Evolutionary conservation across 2,797 vertebrate species (phyloP), one percentile per base, ranked within the genome.

Genomic region (Gymnoscopelus microlampas): DNA sequence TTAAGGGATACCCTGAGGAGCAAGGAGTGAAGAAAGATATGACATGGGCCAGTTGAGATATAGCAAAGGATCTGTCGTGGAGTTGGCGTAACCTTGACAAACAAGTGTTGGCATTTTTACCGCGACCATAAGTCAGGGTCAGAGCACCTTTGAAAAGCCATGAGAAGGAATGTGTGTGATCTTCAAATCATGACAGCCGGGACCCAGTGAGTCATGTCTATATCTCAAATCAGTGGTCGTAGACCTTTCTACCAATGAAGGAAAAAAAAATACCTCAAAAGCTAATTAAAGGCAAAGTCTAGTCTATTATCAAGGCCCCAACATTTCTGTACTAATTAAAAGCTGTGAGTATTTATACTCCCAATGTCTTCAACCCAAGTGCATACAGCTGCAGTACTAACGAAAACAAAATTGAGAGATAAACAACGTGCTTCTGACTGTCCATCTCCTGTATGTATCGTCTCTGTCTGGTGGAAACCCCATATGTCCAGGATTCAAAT

Each of bases 31-130:
- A 62, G 62, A 81, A 72, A 74, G 71, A 66, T 57, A 68, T 55
- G 77, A 83, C 70, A 73, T 76, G 15, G 1, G 15, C 12, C 58
- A 79, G 53, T 81, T 83, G 73, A 76, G 79, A 72, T 76, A 70
- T 76, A 14, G 68, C 66, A 73, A 84, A 73, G 76, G 73, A 71
- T 80, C 61, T 79, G 64, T 76, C 68, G 68, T 23, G 48, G 19
- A 77, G 55, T 66, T 72, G 63, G 80, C 70, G 64, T 58, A 53
- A 68, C 57, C 53, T 51, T 56, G 75, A 79, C 73, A 77, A 63
- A 63, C 63, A 76, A 69, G 69, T 64, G 82, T 73, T 83, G 76
- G 76, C 82, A 80, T 67, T 70, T 88, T 70, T 66, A 76, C 4
- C 14, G 35, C 62, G 50, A 74, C 5, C 26, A n/a, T 26, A 76